Percentiles rank a stretch among this genome's conserved stretches.
phyloP scores from a whole-genome alignment of 2,888 invertebrate species.

The Harpalus rubripes region DNA sequence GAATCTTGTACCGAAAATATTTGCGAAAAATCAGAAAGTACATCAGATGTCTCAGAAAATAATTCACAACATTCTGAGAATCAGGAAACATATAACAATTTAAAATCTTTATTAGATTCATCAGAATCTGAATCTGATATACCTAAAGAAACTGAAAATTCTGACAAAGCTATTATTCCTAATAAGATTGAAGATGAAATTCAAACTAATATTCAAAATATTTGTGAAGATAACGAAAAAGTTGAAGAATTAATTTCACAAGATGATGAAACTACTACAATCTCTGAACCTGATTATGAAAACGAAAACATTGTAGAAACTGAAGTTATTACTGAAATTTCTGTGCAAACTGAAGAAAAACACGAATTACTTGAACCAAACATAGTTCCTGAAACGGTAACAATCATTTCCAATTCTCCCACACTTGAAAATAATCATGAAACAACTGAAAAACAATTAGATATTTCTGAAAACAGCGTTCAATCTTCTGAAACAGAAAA shows the following conservation, averaged over 20 bases:
- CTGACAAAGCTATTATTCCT: not conserved
- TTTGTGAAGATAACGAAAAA: not conserved
- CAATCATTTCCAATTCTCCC: not conserved
- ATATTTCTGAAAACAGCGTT: not conserved
- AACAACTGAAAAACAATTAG: not conserved
- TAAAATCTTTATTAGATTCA: conserved; percentile 32
- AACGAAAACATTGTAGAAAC: not conserved
- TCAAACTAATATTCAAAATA: not conserved
- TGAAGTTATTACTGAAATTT: conserved; percentile 4
- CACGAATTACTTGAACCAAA: not conserved
- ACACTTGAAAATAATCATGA: not conserved
- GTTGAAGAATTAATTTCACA: not conserved
- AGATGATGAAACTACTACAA: conserved; percentile 10
- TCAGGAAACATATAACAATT: conserved; percentile 9
- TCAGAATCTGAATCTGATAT: conserved; percentile 35
- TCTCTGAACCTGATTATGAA: not conserved
- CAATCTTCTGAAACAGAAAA: not conserved
- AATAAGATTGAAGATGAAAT: not conserved
- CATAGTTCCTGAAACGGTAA: not conserved
- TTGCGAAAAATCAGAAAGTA: conserved; percentile 13
- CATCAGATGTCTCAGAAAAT: not conserved
- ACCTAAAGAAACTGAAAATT: conserved; percentile 2
- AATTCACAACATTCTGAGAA: not conserved
- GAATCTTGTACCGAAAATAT: conserved; percentile 38
- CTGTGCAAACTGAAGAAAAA: conserved; percentile 11